phyloP scores from a whole-genome alignment of 2,113 vertebrate genomes.

The Peromyscus californicus region DNA sequence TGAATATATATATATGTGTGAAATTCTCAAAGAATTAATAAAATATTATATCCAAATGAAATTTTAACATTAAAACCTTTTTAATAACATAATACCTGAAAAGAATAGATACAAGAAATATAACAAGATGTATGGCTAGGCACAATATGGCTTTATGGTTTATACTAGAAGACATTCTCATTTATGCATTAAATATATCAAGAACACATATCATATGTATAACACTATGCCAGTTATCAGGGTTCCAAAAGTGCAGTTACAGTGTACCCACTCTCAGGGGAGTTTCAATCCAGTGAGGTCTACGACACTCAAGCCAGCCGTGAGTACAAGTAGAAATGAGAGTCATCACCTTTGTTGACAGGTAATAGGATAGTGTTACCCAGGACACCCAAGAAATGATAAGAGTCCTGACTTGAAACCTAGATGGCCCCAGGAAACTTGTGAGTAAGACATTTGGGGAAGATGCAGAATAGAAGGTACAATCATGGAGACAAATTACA shows the following conservation, averaged over 20 bases:
- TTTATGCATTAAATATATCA: slow-evolving; percentile 30
- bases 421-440: neutral
- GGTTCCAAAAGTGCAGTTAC: neutral
- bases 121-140: neutral
- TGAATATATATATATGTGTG: neutral
- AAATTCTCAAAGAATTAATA: neutral
- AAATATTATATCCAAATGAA: neutral
- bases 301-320: neutral
- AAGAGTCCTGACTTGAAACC: neutral
- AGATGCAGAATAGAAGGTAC: neutral
- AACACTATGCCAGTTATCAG: neutral
- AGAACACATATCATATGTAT: neutral
- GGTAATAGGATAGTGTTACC: neutral
- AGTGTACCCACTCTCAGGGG: neutral
- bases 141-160: neutral
- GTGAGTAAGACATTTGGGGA: neutral
- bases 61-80: neutral
- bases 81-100: no score
- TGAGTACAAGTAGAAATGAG: neutral
- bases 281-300: neutral
- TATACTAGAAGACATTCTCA: neutral
- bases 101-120: neutral
- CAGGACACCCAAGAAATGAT: neutral
- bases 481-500: neutral
- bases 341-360: neutral